Evolutionary conservation across 1,140 invertebrate genomes (phyloP).

Genomic region (Aphelenchoides avenae): DNA sequence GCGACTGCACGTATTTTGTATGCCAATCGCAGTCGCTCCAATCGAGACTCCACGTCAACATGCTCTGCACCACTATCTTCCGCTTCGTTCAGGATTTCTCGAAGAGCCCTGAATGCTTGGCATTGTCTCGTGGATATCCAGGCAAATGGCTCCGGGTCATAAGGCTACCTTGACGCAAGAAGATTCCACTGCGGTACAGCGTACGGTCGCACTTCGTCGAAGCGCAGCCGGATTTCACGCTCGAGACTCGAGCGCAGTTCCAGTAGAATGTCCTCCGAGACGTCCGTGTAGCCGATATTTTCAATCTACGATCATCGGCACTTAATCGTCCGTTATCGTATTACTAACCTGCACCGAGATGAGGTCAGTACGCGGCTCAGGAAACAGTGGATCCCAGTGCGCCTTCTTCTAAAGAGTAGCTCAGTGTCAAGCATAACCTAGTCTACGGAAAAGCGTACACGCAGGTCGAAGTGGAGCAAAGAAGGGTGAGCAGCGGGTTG

Average conservation of each 20-base stretch:
- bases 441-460: constrained; percentile 13
- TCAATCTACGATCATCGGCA: not conserved
- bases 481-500: constrained; percentile 31
- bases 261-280: constrained; percentile 33
- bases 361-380: constrained; percentile 7
- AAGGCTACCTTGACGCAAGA: constrained; percentile 45
- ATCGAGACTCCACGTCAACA: too few relatives aligned
- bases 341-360: constrained; percentile 14
- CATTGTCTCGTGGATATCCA: not conserved
- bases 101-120: not conserved
- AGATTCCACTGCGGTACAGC: constrained; percentile 51
- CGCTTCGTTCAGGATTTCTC: not conserved
- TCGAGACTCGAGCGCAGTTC: constrained; percentile 39
- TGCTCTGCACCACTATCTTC: too few relatives aligned
- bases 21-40: too few relatives aligned
- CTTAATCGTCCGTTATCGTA: not conserved
- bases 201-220: constrained; percentile 37
- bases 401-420: constrained; percentile 24
- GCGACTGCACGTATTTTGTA: too few relatives aligned
- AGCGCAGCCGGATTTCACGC: constrained; percentile 40
- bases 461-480: constrained; percentile 37
- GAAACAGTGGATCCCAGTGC: constrained; percentile 33
- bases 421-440: constrained; percentile 12
- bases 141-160: constrained; percentile 4
- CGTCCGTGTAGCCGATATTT: constrained; percentile 21